A percentile compares a stretch with the other conserved stretches of the same genome.
Evolutionary conservation across 2,888 invertebrate genomes (phyloP).

Genomic region (Luffia ferchaultella): DNA sequence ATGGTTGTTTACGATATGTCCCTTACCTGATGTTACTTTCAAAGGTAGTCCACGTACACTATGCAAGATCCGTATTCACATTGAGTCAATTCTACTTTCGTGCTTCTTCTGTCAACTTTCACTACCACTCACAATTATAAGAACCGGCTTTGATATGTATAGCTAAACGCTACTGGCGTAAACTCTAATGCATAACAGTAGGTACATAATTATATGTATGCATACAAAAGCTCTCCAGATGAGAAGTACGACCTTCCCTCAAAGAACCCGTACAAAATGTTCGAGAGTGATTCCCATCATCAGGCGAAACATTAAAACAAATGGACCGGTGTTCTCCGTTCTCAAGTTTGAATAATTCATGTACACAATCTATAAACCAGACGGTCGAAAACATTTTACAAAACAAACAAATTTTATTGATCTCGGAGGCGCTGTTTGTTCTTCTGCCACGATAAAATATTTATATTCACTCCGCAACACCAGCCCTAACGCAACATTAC

Average conservation of each 20-base stretch:
- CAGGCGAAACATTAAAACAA: conserved; percentile 52
- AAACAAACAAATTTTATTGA: conserved; percentile 66
- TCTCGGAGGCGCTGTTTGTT: conserved; percentile 59
- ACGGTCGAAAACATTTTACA: conserved; percentile 58
- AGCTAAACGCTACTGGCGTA: too few relatives aligned
- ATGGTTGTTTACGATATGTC: too few relatives aligned
- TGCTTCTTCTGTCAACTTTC: too few relatives aligned
- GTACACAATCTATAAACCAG: conserved; percentile 59
- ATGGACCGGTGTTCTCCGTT: conserved; percentile 46
- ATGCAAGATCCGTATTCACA: too few relatives aligned
- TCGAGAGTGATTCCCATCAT: conserved; percentile 39
- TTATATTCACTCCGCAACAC: conserved; percentile 61
- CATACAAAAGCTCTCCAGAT: neutral
- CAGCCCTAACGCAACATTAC: conserved; percentile 50
- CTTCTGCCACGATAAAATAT: conserved; percentile 58
- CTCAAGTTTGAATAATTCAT: conserved; percentile 59
- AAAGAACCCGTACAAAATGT: conserved; percentile 14
- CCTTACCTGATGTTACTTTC: too few relatives aligned
- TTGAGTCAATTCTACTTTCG: too few relatives aligned
- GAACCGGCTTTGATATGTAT: too few relatives aligned
- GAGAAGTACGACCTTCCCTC: neutral
- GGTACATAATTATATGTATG: too few relatives aligned
- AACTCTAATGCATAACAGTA: too few relatives aligned
- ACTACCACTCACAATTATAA: too few relatives aligned
- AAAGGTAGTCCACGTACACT: too few relatives aligned